phyloP scores from a whole-genome alignment of 2,797 vertebrate genomes.

The Serranus cabrilla region DNA sequence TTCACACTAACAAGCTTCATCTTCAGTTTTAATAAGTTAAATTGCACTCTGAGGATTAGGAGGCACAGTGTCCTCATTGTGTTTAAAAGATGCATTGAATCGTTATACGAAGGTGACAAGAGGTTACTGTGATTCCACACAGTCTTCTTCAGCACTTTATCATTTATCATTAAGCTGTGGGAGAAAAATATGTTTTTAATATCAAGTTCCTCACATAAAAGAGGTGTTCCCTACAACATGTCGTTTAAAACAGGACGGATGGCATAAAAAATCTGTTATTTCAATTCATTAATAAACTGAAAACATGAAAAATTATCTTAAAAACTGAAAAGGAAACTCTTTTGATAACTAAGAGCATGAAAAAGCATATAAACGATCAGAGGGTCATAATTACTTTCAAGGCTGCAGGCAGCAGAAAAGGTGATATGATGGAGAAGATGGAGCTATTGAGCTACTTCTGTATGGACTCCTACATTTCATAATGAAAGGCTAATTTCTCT shows the following conservation, averaged over 20 bases:
- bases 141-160: not conserved
- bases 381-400: not conserved
- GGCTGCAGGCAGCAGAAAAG: not conserved
- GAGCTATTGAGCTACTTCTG: not conserved
- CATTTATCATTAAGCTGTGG: not conserved
- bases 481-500: not conserved
- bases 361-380: not conserved
- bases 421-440: conserved; percentile 1
- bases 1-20: not conserved
- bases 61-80: not conserved
- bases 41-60: not conserved
- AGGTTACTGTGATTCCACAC: not conserved
- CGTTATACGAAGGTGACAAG: not conserved
- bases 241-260: not conserved
- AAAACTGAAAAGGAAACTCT: not conserved
- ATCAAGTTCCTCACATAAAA: not conserved
- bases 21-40: not conserved
- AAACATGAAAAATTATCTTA: not conserved
- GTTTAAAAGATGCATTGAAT: not conserved
- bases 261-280: not conserved
- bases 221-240: not conserved
- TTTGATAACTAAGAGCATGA: not conserved
- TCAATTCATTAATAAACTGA: not conserved
- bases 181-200: not conserved
- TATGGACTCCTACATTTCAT: not conserved